Base-by-base conservation (phyloP, 2,888 invertebrate genomes). In the Netelia inedita region DNA sequence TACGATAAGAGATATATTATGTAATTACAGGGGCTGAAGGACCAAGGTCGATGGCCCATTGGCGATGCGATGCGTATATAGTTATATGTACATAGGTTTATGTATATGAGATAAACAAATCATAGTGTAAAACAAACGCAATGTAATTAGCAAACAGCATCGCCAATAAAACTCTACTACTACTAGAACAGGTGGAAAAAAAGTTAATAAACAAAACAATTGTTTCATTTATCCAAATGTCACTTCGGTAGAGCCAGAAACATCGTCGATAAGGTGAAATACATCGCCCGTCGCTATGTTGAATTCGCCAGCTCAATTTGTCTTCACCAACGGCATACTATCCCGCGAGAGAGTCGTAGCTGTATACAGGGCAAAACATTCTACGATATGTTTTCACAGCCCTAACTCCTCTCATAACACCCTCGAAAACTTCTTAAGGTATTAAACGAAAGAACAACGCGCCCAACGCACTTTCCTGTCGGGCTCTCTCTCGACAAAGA, bases 361-460 rank as follows among this genome's bases (percentile, higher is more conserved):
- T 6, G 35, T 35, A 46, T 14, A 46, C 46, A 46, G 2, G 14
- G 0, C 10, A 14, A 69, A 50, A 53, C 14, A 68, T 23, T 14
- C 16, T n/a, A 61, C 78, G 35, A 68, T 16, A 23, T 43, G 21
- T 5, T 43, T 23, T 14, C 55, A 16, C 23, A 9, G 16, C 19
- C 19, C 46, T 43, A 57, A 73, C 57, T 57, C 57, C 14, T 23
- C 72, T 55, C 21, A 23, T 2, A 11, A 43, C 19, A 35, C 19
- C 73, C 21, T 50, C 53, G 19, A 41, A 69, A 74, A 46, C 16
- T 79, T 69, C 69, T 59, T 2, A 76, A 68, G 73, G 84, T 84
- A 61, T 81, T 71, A 74, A 53, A 35, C 73, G 50, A 82, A 79
- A 79, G 74, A 82, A 85, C 61, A 79, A 66, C 50, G 35, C 59